Evolutionary conservation across 1,140 invertebrate genomes (phyloP), one percentile per base, ranked within the genome.

Genomic region (Drosophila mayri): DNA sequence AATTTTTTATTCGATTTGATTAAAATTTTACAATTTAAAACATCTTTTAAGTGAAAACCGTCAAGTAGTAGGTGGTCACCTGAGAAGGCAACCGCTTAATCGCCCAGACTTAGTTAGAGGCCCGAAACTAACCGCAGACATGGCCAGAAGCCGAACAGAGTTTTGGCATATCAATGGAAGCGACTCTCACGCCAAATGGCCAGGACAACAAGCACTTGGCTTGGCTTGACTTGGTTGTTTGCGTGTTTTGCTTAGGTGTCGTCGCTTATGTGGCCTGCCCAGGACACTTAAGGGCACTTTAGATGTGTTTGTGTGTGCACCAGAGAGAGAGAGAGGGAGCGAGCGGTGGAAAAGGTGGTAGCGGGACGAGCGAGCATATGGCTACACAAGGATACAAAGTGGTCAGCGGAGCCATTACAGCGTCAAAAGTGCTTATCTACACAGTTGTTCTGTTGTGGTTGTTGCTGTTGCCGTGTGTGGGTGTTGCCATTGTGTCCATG

Each of bases 281-380:
- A 65, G 74, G 76, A 83, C 85, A 90, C 85, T 90, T 90, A 90
- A 90, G 85, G 86, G 86, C 85, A 81, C 85, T 90, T 85, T 90
- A 76, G 81, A 76, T 72, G 81, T 79, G 76, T 61, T 78, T 41
- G 47, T 40, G 61, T 22, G 25, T 20, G 57, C 57, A 3, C 14
- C n/a, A 11, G 20, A 32, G 12, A 62, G 63, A 65, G 38, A 0
- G 38, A 67, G 49, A 68, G 47, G 54, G 41, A 20, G 43, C 49
- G 46, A 62, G 62, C 10, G 38, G 16, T 0, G 46, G 22, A 54
- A 16, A 41, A 54, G 35, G 60, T 41, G 55, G 32, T 46, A 43
- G 60, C 38, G 20, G 49, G 38, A 57, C 1, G 63, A 28, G 40
- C 40, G 32, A 71, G 66, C 68, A 68, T 50, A 81, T 61, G 66